Base-by-base conservation (phyloP, 2,888 invertebrate genomes). In the Cylindroiulus punctatus region DNA sequence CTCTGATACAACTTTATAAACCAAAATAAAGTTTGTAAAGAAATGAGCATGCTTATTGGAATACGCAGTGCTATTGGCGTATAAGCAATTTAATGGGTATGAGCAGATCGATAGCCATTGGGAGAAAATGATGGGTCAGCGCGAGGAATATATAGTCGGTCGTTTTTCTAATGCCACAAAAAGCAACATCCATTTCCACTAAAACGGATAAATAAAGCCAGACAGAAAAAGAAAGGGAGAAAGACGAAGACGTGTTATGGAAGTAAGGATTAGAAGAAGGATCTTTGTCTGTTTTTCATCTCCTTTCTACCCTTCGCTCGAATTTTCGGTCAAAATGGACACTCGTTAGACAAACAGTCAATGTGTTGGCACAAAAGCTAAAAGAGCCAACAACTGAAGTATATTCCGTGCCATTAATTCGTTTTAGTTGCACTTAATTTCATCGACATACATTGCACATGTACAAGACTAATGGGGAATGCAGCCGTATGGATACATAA, bases 211-310 rank as follows among this genome's bases (percentile, higher is more conserved):
- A 65, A 65, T 65, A 65, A 65, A 65, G 65, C 65, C 8, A 65
- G 65, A 65, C 65, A 26, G 65, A 65, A 65, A n/a, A 65, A 65
- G 65, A 65, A 65, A n/a, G 65, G 10, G 65, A 65, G 65, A 26
- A 65, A n/a, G 65, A 65, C 26, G 65, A 26, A 26, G 65, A 65
- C 65, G 65, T 65, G 65, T 65, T 65, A 65, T 65, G 65, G 65
- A 65, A 65, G 65, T 65, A 65, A 65, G 65, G 65, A 65, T 65
- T 65, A 65, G 65, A 65, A 65, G 65, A 65, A 65, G 65, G 65
- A 65, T 65, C 65, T 65, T 65, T 65, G 65, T 65, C 26, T n/a
- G 65, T 65, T 65, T 65, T 65, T 65, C 65, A 65, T 65, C 65
- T 22, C 65, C n/a, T 65, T 19, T n/a, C 65, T 65, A 26, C n/a